phyloP scores from a whole-genome alignment of 1,140 invertebrate species.

The Aplysia californica region DNA sequence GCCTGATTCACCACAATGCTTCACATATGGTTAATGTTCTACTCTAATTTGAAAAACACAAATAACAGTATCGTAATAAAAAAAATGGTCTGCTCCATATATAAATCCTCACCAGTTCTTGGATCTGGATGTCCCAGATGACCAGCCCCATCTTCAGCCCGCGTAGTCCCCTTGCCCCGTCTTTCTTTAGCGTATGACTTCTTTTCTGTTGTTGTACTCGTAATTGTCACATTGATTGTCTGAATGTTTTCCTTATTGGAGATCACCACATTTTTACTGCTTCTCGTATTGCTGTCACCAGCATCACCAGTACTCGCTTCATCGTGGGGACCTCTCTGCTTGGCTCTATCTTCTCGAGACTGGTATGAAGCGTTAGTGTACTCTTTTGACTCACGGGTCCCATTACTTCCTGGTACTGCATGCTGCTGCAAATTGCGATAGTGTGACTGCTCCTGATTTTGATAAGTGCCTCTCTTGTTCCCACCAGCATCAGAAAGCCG shows the following conservation, averaged over 20 bases:
- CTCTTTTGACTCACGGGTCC: conserved; percentile 9
- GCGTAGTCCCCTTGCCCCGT: conserved; percentile 27
- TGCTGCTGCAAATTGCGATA: too few species aligned
- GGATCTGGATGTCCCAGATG: neutral
- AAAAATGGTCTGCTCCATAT: neutral
- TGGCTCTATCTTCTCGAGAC: neutral
- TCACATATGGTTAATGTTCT: too few species aligned
- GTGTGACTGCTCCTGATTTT: neutral
- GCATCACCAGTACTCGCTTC: neutral
- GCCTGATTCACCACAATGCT: too few species aligned
- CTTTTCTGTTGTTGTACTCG: conserved; percentile 42
- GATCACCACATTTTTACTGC: conserved; percentile 36
- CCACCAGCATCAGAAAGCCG: too few species aligned
- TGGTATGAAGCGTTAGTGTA: conserved; percentile 31
- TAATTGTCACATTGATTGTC: conserved; percentile 44
- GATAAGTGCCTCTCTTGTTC: neutral
- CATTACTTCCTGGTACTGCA: neutral
- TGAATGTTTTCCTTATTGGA: conserved; percentile 43
- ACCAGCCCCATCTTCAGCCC: neutral
- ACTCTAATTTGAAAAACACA: too few species aligned
- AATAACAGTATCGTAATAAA: too few species aligned
- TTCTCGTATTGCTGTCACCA: conserved; percentile 5
- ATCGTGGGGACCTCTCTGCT: neutral
- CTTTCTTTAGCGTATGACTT: conserved; percentile 43
- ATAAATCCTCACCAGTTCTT: neutral